phyloP scores from a whole-genome alignment of 2,888 invertebrate genomes.

The Torymus aiolomorphi region DNA sequence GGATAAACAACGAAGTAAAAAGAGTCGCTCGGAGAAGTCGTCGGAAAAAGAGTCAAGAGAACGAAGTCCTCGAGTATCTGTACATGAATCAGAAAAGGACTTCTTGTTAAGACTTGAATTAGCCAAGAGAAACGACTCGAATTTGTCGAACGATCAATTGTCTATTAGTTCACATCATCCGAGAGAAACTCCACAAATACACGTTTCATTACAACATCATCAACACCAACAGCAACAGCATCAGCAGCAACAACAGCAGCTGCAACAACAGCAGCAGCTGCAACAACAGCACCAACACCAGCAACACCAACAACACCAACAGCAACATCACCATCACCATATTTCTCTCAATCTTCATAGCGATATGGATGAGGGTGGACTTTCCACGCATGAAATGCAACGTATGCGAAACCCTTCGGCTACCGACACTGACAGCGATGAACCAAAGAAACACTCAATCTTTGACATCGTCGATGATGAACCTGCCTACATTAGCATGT shows the following conservation, averaged over 20 bases:
- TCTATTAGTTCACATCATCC: constrained; percentile 64
- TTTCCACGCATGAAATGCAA: constrained; percentile 72
- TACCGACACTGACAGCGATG: constrained; percentile 83
- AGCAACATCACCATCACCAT: constrained; percentile 66
- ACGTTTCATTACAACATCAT: constrained; percentile 58
- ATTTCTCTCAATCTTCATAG: constrained; percentile 68
- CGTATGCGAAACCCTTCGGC: constrained; percentile 71
- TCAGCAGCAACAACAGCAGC: constrained; percentile 54
- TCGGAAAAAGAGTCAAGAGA: constrained; percentile 69
- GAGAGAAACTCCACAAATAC: constrained; percentile 59
- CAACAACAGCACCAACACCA: constrained; percentile 62
- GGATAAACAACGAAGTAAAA: constrained; percentile 70
- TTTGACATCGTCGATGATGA: constrained; percentile 93
- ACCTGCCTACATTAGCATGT: constrained; percentile 96
- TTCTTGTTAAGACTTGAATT: constrained; percentile 70
- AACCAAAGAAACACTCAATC: constrained; percentile 92
- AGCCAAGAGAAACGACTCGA: constrained; percentile 67
- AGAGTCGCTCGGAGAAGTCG: constrained; percentile 60
- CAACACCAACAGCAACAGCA: constrained; percentile 65
- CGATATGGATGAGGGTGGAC: constrained; percentile 70
- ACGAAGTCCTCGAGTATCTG: constrained; percentile 70
- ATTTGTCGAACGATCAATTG: constrained; percentile 66
- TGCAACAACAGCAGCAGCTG: constrained; percentile 58
- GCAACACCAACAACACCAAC: constrained; percentile 64
- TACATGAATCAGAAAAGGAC: constrained; percentile 71